Conservation (phyloP, 2,888 invertebrate species). For the Ditula angustiorana region DNA sequence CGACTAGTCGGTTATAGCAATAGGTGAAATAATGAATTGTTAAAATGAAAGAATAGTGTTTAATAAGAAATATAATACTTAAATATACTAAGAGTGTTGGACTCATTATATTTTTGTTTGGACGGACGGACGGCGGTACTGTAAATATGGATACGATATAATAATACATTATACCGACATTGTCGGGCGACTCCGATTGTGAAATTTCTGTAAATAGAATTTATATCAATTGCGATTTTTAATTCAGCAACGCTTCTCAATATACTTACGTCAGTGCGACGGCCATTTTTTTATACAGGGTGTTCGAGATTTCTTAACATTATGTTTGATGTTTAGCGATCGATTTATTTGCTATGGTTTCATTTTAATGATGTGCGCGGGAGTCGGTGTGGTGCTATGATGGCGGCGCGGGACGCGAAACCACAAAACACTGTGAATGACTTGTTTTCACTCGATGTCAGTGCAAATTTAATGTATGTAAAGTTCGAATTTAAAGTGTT, state of each 20-base stretch:
- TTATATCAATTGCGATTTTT: slow-evolving; percentile 7
- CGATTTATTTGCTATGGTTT: neutral
- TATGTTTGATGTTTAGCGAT: slow-evolving; percentile 12
- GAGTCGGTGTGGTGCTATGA: slow-evolving; percentile 12
- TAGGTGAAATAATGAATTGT: slow-evolving; percentile 36
- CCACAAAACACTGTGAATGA: neutral
- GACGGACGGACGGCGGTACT: slow-evolving; percentile 16
- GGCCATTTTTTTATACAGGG: slow-evolving; percentile 37
- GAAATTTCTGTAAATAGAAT: slow-evolving; percentile 35
- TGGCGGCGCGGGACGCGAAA: neutral
- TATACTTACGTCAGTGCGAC: neutral
- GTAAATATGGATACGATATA: slow-evolving; percentile 27
- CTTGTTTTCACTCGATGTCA: too few relatives aligned
- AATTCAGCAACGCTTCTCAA: neutral
- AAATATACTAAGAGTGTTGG: slow-evolving; percentile 20
- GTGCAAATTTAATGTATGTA: too few relatives aligned
- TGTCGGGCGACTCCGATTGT: slow-evolving; percentile 15
- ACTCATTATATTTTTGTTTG: slow-evolving; percentile 33
- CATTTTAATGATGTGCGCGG: neutral
- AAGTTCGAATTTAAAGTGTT: too few relatives aligned
- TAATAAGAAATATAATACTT: slow-evolving; percentile 33
- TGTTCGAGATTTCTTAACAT: slow-evolving; percentile 24
- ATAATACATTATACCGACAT: slow-evolving; percentile 16
- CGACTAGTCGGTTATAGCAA: slow-evolving; percentile 40
- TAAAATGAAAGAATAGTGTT: slow-evolving; percentile 34